These are phyloP conservation scores for Zygogramma bicolorata DNA, from an alignment of 2,888 invertebrate genomes.

Conservation along the genomic window DNA sequence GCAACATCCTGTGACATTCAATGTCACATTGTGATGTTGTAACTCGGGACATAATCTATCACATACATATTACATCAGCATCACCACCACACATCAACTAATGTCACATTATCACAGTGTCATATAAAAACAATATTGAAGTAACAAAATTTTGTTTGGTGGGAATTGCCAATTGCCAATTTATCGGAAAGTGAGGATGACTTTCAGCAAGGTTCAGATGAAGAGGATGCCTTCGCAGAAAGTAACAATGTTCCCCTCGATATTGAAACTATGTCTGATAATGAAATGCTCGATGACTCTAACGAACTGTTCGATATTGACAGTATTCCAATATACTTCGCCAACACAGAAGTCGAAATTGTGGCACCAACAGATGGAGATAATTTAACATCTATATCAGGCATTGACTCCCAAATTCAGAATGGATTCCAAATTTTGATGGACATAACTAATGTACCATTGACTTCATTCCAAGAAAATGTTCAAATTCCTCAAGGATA, in stretches of 20 bases:
- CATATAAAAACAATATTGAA: no score
- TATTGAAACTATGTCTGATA: conserved; percentile 11
- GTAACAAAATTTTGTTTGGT: no score
- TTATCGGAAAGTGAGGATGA: neutral
- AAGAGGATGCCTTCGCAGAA: neutral
- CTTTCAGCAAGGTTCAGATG: neutral
- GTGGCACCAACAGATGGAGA: neutral
- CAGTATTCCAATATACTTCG: conserved; percentile 7
- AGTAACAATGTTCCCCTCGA: conserved; percentile 5
- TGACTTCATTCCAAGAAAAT: conserved; percentile 7
- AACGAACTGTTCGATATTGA: conserved; percentile 12
- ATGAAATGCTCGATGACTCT: conserved; percentile 3
- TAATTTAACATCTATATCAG: neutral
- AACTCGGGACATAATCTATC: no score
- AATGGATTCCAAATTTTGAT: neutral
- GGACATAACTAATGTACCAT: conserved; percentile 4
- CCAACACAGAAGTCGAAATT: neutral
- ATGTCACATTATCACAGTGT: no score
- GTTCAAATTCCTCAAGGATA: conserved; percentile 5
- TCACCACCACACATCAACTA: no score
- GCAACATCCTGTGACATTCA: no score
- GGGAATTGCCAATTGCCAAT: conserved; percentile 12
- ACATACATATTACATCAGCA: no score
- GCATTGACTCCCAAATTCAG: conserved; percentile 7
- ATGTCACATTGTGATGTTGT: no score